Base-by-base conservation (phyloP, 2,888 invertebrate species). In the Tromatobia lineatoria region DNA sequence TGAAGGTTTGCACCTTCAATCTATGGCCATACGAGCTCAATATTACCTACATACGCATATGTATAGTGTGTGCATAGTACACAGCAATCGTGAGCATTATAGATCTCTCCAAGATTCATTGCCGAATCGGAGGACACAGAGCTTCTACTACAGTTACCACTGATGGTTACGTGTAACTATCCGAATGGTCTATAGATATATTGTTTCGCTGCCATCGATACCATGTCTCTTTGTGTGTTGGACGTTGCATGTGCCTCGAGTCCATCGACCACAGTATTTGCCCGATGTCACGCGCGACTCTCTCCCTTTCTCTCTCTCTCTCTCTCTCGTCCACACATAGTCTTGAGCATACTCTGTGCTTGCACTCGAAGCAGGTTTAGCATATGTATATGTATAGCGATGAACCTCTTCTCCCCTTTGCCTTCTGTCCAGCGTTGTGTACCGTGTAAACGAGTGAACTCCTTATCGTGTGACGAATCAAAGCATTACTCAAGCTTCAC, bases 401-500 rank as follows among this genome's bases (percentile, higher is more conserved):
- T 29, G 7, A 57, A 34, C 38, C 18, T 10, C 34, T 15, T 34
- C 34, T 15, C 8, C 34, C 34, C n/a, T 29, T 61, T 15, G 6
- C n/a, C 34, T n/a, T 6, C 34, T n/a, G 34, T 34, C n/a, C 29
- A 34, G 67, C 76, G 70, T 73, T 83, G 76, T 74, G 70, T 75
- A 38, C 80, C 61, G 67, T 73, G 83, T 77, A 83, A 83, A 83
- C 80, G 83, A 83, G 67, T 83, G 67, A 54, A 73, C 76, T 76
- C 74, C 80, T 80, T 80, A 83, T 83, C 83, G 76, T 59, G 67
- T 52, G 73, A 69, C 59, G 59, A 83, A 83, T 83, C 83, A 61
- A 67, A 67, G 76, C 83, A 83, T 83, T 75, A 76, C 76, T 83
- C 83, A 83, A 83, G 23, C 57, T 59, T 80, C 42, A 34, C 73